Conservation (phyloP, 2,797 vertebrate species). For the Carcharodon carcharias region DNA sequence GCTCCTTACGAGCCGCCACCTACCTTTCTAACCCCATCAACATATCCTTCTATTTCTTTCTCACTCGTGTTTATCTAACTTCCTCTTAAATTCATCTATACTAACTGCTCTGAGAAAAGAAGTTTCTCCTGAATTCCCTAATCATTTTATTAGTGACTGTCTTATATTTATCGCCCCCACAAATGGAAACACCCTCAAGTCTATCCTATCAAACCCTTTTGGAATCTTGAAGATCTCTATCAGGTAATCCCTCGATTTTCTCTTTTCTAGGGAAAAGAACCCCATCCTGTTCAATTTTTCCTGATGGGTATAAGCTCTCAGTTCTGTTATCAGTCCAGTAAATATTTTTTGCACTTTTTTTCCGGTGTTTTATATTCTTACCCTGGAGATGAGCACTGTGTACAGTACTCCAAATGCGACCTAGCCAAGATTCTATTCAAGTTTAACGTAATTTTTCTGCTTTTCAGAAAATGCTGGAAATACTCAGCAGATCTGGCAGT, state of each 20-base stretch:
- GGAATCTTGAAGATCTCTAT: neutral
- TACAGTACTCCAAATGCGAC: neutral
- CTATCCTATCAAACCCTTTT: neutral
- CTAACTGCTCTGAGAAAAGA: neutral
- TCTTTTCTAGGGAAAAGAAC: neutral
- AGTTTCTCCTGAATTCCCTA: neutral
- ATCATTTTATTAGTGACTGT: neutral
- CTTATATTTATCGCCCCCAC: neutral
- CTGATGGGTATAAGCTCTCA: neutral
- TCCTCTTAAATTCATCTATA: neutral
- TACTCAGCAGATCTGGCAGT: neutral
- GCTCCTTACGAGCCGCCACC: neutral
- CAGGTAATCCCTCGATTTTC: too few relatives aligned
- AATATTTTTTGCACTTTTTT: neutral
- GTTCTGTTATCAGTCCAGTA: neutral
- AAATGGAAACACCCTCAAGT: neutral
- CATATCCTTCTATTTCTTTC: neutral
- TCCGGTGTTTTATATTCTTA: neutral
- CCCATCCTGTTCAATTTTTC: neutral
- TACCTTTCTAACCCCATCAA: neutral
- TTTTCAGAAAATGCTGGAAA: neutral
- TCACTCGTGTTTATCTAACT: neutral
- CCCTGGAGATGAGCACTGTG: neutral
- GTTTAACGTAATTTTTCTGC: neutral
- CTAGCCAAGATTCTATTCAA: neutral